phyloP scores from a whole-genome alignment of 2,797 vertebrate species.

The Karalla daura region DNA sequence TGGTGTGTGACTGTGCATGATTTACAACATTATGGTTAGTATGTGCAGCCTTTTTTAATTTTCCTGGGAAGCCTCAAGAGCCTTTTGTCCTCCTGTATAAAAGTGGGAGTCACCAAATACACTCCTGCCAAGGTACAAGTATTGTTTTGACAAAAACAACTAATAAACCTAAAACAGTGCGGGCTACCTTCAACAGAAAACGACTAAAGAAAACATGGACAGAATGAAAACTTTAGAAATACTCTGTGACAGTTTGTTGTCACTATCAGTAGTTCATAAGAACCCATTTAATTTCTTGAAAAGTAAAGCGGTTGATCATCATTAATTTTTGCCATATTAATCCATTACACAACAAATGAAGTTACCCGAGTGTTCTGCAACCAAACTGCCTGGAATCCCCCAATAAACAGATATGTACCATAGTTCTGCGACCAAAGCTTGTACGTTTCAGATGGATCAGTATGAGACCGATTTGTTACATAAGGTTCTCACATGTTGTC shows the following conservation, averaged over 20 bases:
- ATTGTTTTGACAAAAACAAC: background rate
- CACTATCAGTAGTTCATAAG: too few relatives aligned
- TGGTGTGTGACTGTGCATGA: background rate
- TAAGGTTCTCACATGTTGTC: too few relatives aligned
- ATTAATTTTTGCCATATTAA: background rate
- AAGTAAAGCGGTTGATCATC: background rate
- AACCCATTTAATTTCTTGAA: too few relatives aligned
- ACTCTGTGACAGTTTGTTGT: too few relatives aligned
- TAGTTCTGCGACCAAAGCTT: too few relatives aligned
- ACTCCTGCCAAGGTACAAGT: background rate
- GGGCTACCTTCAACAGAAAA: background rate
- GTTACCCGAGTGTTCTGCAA: too few relatives aligned
- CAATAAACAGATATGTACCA: too few relatives aligned
- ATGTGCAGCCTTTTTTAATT: background rate
- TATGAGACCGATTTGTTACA: background rate
- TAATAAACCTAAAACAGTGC: background rate
- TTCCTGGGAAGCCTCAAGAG: background rate
- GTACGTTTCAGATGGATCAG: too few relatives aligned
- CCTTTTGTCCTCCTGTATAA: background rate
- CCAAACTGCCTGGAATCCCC: too few relatives aligned
- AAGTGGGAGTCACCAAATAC: background rate
- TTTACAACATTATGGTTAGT: too few relatives aligned
- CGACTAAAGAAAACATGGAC: background rate
- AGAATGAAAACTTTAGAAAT: background rate
- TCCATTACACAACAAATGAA: background rate